A percentile compares a stretch with the other conserved stretches of the same genome.
These are phyloP conservation scores for Sphinx pinastri DNA, from an alignment of 2,888 invertebrate genomes.

Conservation along the genomic window DNA sequence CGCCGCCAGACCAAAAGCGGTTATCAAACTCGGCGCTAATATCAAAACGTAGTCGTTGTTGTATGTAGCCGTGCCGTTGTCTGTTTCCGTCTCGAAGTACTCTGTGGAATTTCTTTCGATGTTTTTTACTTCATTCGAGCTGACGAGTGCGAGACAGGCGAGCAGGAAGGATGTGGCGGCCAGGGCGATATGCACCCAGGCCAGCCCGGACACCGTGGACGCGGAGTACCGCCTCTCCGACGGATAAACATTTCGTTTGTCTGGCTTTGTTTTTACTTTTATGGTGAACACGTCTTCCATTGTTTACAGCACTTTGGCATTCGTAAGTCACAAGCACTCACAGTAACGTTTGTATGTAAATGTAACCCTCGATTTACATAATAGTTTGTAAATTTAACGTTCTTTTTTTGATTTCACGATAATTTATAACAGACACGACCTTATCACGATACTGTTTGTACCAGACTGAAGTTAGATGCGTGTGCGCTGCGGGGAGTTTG, in stretches of 20 bases:
- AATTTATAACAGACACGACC: constrained; percentile 39
- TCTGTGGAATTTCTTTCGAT: constrained; percentile 32
- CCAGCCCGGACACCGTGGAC: constrained; percentile 86
- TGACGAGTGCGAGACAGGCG: constrained; percentile 79
- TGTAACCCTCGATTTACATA: not conserved
- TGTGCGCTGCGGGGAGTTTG: constrained; percentile 4
- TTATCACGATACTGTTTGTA: constrained; percentile 40
- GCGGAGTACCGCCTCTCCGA: constrained; percentile 88
- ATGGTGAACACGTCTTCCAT: constrained; percentile 89
- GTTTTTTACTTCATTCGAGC: constrained; percentile 50
- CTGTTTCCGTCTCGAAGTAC: constrained; percentile 15
- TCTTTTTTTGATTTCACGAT: constrained; percentile 35
- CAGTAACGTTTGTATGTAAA: not conserved
- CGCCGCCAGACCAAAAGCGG: constrained; percentile 78
- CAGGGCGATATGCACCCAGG: constrained; percentile 85
- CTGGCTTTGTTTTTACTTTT: constrained; percentile 86
- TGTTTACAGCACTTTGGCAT: constrained; percentile 50
- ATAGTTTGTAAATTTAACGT: constrained; percentile 6
- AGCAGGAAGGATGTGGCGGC: constrained; percentile 83
- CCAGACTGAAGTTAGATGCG: constrained; percentile 47
- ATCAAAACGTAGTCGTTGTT: constrained; percentile 61
- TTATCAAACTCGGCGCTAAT: constrained; percentile 78
- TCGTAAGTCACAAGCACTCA: constrained; percentile 29
- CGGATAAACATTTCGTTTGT: constrained; percentile 84
- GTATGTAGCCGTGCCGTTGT: constrained; percentile 33